Percentiles rank a stretch among this genome's conserved stretches.
phyloP scores from a whole-genome alignment of 2,888 invertebrate species.

The Sesia apiformis region DNA sequence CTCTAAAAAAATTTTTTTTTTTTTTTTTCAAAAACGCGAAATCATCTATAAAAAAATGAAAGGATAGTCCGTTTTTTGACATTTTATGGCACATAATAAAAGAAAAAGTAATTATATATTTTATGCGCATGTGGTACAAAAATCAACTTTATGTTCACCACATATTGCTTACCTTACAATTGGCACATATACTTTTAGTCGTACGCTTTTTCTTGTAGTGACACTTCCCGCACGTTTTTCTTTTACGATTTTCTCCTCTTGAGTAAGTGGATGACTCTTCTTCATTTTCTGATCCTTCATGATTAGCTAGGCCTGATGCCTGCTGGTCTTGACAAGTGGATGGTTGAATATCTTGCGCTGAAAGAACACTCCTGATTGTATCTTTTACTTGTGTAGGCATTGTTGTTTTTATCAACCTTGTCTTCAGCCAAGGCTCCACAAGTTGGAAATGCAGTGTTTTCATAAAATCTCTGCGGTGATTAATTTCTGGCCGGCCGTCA shows the following conservation, averaged over 20 bases:
- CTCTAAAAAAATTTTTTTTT: too few relatives aligned
- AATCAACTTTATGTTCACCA: constrained; percentile 2
- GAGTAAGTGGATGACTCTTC: neutral
- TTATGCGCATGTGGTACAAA: neutral
- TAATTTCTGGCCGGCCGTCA: constrained; percentile 2
- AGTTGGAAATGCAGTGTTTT: constrained; percentile 9
- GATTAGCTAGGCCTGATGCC: neutral
- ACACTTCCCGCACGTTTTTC: neutral
- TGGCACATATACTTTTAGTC: neutral
- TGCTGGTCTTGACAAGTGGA: neutral
- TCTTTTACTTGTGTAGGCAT: constrained; percentile 7
- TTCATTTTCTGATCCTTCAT: neutral
- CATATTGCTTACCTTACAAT: constrained; percentile 1
- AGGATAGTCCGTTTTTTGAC: too few relatives aligned
- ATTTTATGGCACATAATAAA: neutral
- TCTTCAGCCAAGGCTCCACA: constrained; percentile 12
- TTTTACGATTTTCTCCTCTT: neutral
- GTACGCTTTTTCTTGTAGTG: neutral
- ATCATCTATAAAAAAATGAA: too few relatives aligned
- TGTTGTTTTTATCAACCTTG: constrained; percentile 9
- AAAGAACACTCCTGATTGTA: neutral
- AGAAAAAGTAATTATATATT: neutral
- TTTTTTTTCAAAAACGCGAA: too few relatives aligned
- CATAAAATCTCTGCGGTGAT: constrained; percentile 8
- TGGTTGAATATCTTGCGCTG: neutral